phyloP scores from a whole-genome alignment of 1,140 invertebrate genomes.

The Chymomyza costata region DNA sequence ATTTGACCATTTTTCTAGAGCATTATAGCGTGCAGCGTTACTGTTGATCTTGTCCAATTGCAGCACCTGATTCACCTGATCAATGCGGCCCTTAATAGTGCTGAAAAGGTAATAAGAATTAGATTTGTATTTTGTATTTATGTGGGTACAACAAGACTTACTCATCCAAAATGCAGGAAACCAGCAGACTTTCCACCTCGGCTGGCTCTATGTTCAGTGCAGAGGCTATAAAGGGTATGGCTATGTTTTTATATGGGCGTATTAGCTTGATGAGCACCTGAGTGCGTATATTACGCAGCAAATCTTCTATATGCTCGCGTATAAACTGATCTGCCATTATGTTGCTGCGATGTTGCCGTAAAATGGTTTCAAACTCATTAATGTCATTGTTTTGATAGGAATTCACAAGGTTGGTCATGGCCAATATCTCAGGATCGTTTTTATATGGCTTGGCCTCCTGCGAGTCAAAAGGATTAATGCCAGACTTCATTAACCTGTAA shows the following conservation, averaged over 20 bases:
- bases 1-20: slow-evolving; percentile 96
- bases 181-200: slow-evolving; percentile 97
- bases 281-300: slow-evolving; percentile 97
- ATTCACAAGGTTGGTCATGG: slow-evolving; percentile 99
- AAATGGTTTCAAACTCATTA: slow-evolving; percentile 97
- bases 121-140: too few relatives aligned
- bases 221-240: slow-evolving; percentile 98
- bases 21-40: slow-evolving; percentile 91
- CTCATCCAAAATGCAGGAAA: slow-evolving; percentile 99
- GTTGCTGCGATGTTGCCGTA: slow-evolving; percentile 95
- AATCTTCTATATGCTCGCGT: slow-evolving; percentile 98
- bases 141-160: slow-evolving; percentile 76
- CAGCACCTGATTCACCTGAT: slow-evolving; percentile 97
- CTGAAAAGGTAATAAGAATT: slow-evolving; percentile 76
- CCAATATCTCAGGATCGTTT: slow-evolving; percentile 99
- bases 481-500: slow-evolving; percentile 97
- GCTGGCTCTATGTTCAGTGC: slow-evolving; percentile 96
- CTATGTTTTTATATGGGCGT: slow-evolving; percentile 98
- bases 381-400: slow-evolving; percentile 99
- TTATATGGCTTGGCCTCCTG: slow-evolving; percentile 99
- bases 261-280: slow-evolving; percentile 98
- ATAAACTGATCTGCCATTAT: slow-evolving; percentile 99
- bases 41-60: slow-evolving; percentile 89
- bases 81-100: slow-evolving; percentile 97
- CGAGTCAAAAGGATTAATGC: slow-evolving; percentile 99